phyloP scores from a whole-genome alignment of 2,113 vertebrate genomes.

The Zosterops borbonicus region DNA sequence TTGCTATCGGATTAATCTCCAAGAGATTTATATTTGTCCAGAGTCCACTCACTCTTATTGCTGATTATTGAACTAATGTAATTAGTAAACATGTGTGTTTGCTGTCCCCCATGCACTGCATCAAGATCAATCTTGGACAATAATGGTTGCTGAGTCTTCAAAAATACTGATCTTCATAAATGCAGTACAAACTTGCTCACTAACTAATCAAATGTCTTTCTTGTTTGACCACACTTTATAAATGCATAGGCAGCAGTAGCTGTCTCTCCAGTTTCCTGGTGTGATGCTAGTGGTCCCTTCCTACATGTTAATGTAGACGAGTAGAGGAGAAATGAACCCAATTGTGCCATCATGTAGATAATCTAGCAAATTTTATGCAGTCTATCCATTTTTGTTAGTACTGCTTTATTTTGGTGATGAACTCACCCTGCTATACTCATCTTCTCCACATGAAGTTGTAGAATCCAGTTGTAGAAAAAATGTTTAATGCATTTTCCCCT shows the following conservation, averaged over 20 bases:
- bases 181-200: background rate
- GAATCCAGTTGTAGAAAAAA: background rate
- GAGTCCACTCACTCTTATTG: background rate
- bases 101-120: rapidly evolving
- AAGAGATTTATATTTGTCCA: background rate
- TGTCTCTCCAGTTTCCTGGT: background rate
- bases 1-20: background rate
- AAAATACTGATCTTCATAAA: background rate
- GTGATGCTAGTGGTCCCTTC: background rate
- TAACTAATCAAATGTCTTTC: background rate
- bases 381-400: background rate
- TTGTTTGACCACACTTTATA: background rate
- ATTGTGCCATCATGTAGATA: background rate
- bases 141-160: background rate
- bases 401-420: background rate
- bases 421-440: background rate
- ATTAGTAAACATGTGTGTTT: background rate
- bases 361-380: background rate
- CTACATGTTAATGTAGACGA: background rate
- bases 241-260: background rate
- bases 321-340: background rate
- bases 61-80: background rate
- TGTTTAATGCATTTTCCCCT: background rate
- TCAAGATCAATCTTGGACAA: background rate
- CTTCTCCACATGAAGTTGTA: background rate